Base-by-base conservation (phyloP, 2,888 invertebrate species). In the Drosophila paranaensis region DNA sequence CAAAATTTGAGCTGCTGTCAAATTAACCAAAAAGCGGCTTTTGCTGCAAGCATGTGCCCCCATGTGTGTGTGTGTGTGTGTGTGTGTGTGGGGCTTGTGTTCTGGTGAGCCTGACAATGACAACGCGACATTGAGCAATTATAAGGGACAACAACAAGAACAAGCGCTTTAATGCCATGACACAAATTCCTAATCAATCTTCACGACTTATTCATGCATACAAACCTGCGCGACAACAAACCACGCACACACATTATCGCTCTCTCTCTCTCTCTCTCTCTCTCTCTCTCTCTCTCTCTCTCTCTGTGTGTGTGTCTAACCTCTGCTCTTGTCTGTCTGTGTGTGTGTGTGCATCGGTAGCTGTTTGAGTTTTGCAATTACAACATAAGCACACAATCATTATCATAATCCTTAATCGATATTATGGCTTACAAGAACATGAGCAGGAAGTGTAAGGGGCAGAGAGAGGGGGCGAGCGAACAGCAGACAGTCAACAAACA, bases 391-490 rank as follows among this genome's bases (percentile, higher is more conserved):
- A 91, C 88, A 91, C 90, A 90, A 89, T 91, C 91, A 91, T 91
- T 91, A 91, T 90, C 90, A 90, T 91, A 91, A 91, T 91, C 92
- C 90, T 90, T 89, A 91, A 91, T 91, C 92, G 92, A 91, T 91
- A 91, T 90, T 83, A 84, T 83, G 84, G 83, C 90, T 90, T 89
- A 82, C 81, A 79, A 79, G 77, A 72, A 55, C 39, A 43, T 25
- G 53, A 39, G 37, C 53, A 39, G 37, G 37, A 53, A 35, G 20
- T 10, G 53, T 16, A 16, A 35, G 30, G 16, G 53, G 11, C 9
- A 37, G 50, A 11, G 48, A 10, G 9, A 51, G 45, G 1, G 8
- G 1, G 16, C 33, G 27, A 11, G 20, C 2, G 60, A 20, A 6
- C n/a, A 54, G 11, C 60, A 71, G 58, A 48, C 64, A 71, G 60